Evolutionary conservation across 2,797 vertebrate genomes (phyloP).

Genomic region (Sebastes iracundus): DNA sequence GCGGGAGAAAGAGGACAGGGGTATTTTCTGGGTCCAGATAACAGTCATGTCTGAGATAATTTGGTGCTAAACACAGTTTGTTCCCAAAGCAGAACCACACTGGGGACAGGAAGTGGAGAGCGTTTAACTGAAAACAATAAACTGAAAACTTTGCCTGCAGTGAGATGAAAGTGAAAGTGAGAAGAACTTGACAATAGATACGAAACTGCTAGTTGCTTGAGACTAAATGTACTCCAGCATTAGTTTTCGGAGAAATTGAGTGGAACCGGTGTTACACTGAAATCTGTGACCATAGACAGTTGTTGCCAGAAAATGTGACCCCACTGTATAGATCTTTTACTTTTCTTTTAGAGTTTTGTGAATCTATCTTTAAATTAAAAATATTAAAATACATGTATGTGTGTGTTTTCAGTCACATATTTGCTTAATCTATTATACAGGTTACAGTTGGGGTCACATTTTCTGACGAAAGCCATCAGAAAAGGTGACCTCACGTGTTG

Average conservation of each 20-base stretch:
- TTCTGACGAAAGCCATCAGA: no score
- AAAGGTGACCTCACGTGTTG: no score
- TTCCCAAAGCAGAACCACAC: slow-evolving; percentile 35
- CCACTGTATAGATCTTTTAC: accelerated
- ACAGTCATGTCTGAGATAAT: slow-evolving; percentile 41
- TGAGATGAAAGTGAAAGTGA: slow-evolving; percentile 6
- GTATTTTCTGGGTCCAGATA: slow-evolving; percentile 58
- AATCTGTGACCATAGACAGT: no score
- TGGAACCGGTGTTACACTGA: neutral
- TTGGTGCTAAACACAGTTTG: slow-evolving; percentile 1
- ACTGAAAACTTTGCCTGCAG: neutral
- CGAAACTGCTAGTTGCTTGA: neutral
- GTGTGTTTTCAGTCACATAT: no score
- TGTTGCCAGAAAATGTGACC: no score
- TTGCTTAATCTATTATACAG: no score
- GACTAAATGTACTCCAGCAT: neutral
- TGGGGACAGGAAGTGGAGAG: slow-evolving; percentile 15
- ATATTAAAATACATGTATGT: no score
- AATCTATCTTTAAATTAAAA: no score
- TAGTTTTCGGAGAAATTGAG: neutral
- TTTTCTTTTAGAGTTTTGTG: no score
- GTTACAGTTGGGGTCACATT: no score
- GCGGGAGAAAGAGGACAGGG: slow-evolving; percentile 19
- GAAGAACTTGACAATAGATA: neutral
- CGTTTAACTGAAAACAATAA: neutral